These are phyloP conservation scores for Drosophila anceps DNA, from an alignment of 2,888 invertebrate genomes.

Conservation along the genomic window DNA sequence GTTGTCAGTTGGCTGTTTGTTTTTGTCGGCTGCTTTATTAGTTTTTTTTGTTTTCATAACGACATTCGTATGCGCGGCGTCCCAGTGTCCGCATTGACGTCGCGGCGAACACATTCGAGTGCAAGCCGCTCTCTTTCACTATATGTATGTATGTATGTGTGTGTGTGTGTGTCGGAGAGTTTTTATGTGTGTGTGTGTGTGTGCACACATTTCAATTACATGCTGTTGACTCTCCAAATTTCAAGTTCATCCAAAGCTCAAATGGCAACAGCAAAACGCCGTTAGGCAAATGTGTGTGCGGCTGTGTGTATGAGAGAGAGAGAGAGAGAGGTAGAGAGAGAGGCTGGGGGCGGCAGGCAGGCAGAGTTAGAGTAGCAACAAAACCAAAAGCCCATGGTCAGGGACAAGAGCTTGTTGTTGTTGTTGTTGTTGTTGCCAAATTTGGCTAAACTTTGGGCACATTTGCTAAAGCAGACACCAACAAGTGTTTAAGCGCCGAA, in stretches of 20 bases:
- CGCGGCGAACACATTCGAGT: conserved; percentile 36
- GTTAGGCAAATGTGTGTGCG: background rate
- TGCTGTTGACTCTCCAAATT: conserved; percentile 71
- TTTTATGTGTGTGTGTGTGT: conserved; percentile 18
- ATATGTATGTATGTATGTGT: conserved; percentile 6
- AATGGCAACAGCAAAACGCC: conserved; percentile 31
- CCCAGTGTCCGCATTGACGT: conserved; percentile 52
- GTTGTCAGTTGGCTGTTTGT: conserved; percentile 54
- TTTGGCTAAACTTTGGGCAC: conserved; percentile 30
- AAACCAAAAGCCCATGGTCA: conserved; percentile 19
- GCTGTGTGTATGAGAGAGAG: background rate
- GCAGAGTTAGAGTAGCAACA: conserved; percentile 13
- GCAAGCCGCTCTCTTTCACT: conserved; percentile 20
- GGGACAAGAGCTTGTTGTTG: conserved; percentile 15
- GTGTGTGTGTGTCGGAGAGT: conserved; percentile 17
- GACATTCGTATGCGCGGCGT: conserved; percentile 70
- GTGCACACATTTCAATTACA: conserved; percentile 54
- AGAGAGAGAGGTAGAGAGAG: conserved; percentile 1
- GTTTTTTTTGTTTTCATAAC: conserved; percentile 81
- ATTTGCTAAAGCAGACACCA: conserved; percentile 28
- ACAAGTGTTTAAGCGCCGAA: conserved; percentile 40
- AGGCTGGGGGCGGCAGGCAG: background rate
- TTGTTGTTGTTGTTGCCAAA: conserved; percentile 27
- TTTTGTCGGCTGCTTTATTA: conserved; percentile 79
- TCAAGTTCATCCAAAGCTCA: conserved; percentile 74